A percentile compares a stretch with the other conserved stretches of the same genome.
Conservation (phyloP, 2,888 invertebrate species). For the Tricholauxania praeusta region DNA sequence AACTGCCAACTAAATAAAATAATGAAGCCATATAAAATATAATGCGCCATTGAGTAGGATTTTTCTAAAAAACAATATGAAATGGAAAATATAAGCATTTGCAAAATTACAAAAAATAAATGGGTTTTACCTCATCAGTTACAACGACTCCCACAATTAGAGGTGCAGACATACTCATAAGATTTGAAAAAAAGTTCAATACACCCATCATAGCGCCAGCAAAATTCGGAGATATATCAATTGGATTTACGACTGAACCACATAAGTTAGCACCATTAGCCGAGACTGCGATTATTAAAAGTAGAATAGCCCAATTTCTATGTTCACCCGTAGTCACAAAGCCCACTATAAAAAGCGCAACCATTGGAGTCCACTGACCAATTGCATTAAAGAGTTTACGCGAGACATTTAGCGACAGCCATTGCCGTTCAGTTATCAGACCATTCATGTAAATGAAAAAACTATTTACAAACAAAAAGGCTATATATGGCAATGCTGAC, state of each 20-base stretch:
- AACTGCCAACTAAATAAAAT: too few relatives aligned
- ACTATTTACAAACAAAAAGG: too few relatives aligned
- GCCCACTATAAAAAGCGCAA: conserved; percentile 73
- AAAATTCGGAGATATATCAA: conserved; percentile 84
- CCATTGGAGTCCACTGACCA: conserved; percentile 75
- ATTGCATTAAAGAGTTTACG: conserved; percentile 70
- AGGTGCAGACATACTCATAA: too few relatives aligned
- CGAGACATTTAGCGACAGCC: conserved; percentile 50
- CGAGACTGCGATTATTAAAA: conserved; percentile 78
- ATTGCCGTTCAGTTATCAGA: conserved; percentile 23
- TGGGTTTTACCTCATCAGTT: too few relatives aligned
- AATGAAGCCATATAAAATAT: too few relatives aligned
- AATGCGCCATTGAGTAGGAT: too few relatives aligned
- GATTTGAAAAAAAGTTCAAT: conserved; percentile 72
- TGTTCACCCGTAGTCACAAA: conserved; percentile 61
- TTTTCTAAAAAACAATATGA: conserved; percentile 5
- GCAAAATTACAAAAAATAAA: too few relatives aligned
- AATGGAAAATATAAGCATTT: neutral
- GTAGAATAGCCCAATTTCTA: conserved; percentile 70
- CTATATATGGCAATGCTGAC: too few relatives aligned
- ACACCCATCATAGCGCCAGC: conserved; percentile 86
- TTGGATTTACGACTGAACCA: conserved; percentile 82
- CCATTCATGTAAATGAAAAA: too few relatives aligned
- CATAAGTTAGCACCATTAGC: conserved; percentile 79
- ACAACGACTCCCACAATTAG: too few relatives aligned